These are phyloP conservation scores for Scomber colias DNA, from an alignment of 2,113 vertebrate species.

Conservation along the genomic window DNA sequence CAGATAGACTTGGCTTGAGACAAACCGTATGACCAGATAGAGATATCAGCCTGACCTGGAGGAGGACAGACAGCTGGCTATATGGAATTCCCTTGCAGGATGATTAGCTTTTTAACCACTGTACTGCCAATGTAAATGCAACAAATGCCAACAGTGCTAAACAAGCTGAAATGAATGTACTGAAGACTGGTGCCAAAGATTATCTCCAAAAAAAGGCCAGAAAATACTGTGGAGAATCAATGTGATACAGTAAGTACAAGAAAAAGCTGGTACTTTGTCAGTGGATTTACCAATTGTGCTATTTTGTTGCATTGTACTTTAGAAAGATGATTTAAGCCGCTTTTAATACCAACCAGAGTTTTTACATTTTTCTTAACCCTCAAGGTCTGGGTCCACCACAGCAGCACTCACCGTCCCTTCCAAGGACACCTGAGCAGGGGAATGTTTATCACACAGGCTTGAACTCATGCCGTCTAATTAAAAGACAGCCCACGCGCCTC, in stretches of 20 bases:
- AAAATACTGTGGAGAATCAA: conserved; percentile 59
- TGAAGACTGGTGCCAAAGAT: conserved; percentile 35
- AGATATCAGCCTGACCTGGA: no score
- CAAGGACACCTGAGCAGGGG: conserved; percentile 27
- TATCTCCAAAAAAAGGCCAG: conserved; percentile 55
- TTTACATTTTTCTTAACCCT: neutral
- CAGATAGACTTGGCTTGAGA: no score
- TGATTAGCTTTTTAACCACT: conserved; percentile 41
- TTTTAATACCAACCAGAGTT: neutral
- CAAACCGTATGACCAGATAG: no score
- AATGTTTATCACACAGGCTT: conserved; percentile 30
- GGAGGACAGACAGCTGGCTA: no score
- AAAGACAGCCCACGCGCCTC: conserved; percentile 22
- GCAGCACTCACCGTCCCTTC: neutral
- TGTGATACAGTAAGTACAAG: conserved; percentile 42
- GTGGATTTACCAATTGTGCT: conserved; percentile 31
- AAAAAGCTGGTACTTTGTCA: conserved; percentile 24
- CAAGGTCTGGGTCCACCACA: conserved; percentile 5
- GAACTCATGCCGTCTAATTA: conserved; percentile 30
- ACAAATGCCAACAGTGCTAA: conserved; percentile 55
- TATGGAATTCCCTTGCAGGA: no score
- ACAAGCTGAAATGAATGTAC: conserved; percentile 66
- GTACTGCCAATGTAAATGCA: conserved; percentile 43
- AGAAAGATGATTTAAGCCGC: neutral
- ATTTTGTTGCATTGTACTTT: conserved; percentile 30